Evolutionary conservation across 92 coral and sea anemone species (phyloP).

Genomic region (Epizoanthus scotinus): DNA sequence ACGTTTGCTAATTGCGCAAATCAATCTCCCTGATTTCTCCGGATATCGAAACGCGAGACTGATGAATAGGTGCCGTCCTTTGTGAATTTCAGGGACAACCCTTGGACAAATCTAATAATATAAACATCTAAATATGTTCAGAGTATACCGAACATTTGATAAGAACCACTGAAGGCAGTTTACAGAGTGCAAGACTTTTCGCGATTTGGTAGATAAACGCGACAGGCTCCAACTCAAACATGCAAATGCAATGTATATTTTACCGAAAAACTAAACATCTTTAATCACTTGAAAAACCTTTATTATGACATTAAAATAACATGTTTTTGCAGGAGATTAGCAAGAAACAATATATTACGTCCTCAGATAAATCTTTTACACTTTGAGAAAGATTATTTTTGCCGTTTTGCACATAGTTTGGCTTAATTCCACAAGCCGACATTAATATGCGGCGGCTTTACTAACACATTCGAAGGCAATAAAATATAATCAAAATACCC

Average conservation of each 20-base stretch:
- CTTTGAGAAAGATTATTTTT: neutral
- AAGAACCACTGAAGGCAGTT: too few species aligned
- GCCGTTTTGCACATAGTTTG: slow-evolving; percentile 1
- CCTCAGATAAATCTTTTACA: neutral
- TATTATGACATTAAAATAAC: slow-evolving; percentile 9
- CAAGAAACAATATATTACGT: neutral
- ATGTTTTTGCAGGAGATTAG: neutral
- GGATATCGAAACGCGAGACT: slow-evolving; percentile 4
- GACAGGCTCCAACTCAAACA: neutral
- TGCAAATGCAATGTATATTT: neutral
- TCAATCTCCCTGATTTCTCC: slow-evolving; percentile 11
- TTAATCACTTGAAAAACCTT: neutral
- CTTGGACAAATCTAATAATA: neutral
- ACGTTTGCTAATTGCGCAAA: slow-evolving; percentile 25
- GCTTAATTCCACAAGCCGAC: neutral
- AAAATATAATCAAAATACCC: neutral
- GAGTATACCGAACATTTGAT: neutral
- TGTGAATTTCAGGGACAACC: neutral
- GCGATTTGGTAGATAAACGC: neutral
- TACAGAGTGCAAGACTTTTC: neutral
- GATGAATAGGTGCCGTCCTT: neutral
- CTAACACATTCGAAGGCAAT: neutral
- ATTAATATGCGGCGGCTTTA: too few species aligned
- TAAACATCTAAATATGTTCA: slow-evolving; percentile 2
- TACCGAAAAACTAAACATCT: neutral